Percentiles rank a stretch among this genome's conserved stretches.
Evolutionary conservation across 2,797 vertebrate species (phyloP).

Genomic region (Anolis apletophallus): DNA sequence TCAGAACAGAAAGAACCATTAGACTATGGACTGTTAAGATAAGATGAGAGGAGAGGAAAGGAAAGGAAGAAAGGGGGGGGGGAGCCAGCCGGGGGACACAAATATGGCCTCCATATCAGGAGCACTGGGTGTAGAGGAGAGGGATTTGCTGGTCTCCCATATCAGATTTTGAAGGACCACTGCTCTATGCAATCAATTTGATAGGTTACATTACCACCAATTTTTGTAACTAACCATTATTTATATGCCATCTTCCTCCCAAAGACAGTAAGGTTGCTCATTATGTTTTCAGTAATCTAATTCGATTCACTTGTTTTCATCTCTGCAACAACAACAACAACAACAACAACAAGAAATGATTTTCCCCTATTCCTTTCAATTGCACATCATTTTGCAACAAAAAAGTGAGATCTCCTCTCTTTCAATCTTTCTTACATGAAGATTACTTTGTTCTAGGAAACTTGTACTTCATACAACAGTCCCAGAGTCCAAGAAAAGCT

Average conservation of each 20-base stretch:
- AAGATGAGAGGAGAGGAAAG: too few relatives aligned
- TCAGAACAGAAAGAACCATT: too few relatives aligned
- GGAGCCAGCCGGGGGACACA: too few relatives aligned
- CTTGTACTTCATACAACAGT: background rate
- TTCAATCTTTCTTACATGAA: background rate
- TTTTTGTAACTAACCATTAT: background rate
- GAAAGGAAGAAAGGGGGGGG: too few relatives aligned
- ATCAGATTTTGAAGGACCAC: too few relatives aligned
- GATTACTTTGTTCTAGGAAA: background rate
- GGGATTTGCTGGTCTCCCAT: too few relatives aligned
- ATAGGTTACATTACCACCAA: background rate
- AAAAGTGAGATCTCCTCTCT: background rate
- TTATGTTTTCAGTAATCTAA: background rate
- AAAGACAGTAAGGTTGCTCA: too few relatives aligned
- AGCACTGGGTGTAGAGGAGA: too few relatives aligned
- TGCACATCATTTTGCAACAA: background rate
- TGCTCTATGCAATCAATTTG: too few relatives aligned
- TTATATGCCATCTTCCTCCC: too few relatives aligned
- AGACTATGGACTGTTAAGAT: too few relatives aligned
- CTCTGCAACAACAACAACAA: background rate
- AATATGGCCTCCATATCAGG: too few relatives aligned
- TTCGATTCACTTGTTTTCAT: background rate
- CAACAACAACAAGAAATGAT: background rate
- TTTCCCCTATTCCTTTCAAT: background rate
- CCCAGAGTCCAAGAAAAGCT: background rate